Base-by-base conservation (phyloP, 2,113 vertebrate genomes). In the Syngnathus floridae region DNA sequence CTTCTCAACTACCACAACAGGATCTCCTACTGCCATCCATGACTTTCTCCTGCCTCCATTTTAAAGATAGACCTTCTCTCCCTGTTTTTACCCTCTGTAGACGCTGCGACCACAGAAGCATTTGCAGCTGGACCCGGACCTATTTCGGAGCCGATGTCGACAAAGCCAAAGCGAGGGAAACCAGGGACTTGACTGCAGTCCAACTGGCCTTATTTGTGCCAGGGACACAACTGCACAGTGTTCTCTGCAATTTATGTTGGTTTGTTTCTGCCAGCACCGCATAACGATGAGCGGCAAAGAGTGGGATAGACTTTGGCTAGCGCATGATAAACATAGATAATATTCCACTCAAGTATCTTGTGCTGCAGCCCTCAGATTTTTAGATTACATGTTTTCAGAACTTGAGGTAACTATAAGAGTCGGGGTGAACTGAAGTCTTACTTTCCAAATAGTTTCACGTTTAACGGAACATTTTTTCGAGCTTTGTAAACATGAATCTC, bases 401-500 rank as follows among this genome's bases (percentile, higher is more conserved):
- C 62, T 74, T 59, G 74, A 75, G 75, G 60, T 63, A 73, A 21
- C 8, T 21, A 9, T 12, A 51, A 51, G 48, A 22, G 7, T 60
- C 58, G 54, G 57, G 9, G 55, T 58, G 76, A 58, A 76, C 60
- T 77, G 70, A 74, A 64, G 43, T 66, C 35, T n/a, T 26, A 35
- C 69, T 55, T 70, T 21, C 38, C 52, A 62, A 59, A 31, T 26
- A 0, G 16, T 40, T 70, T 64, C 1, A 17, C 19, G 16, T n/a
- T 45, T 57, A 64, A 51, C 48, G 19, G 19, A 54, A 54, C 51
- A 26, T 13, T 54, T 54, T 54, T 54, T 9, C 1, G 40, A 51
- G 41, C 22, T 37, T 35, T 4, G 41, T 14, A 67, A 74, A 37
- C 79, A 96, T 97, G 96, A 99, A 93, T 91, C 89, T 96, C 67